Evolutionary conservation across 2,113 vertebrate genomes (phyloP), one percentile per base, ranked within the genome.

Genomic region (Sylvicapra grimmia): DNA sequence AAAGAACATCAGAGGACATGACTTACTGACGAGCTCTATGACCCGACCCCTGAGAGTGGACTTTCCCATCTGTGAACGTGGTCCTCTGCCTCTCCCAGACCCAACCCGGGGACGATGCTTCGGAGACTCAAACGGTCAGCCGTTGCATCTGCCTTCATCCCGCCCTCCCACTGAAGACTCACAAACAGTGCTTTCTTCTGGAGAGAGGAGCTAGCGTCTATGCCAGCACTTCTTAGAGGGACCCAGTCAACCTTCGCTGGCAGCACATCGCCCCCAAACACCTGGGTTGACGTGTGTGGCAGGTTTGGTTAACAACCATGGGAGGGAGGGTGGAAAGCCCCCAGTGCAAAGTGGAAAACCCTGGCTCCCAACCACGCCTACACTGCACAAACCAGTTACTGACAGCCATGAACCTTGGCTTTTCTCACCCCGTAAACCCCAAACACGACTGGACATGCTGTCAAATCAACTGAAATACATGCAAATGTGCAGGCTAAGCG

Each of bases 81-180:
- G 36, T 40, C 8, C 7, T 29, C 1, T 15, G 1, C 0, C 12
- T 36, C 83, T 16, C 79, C 63, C 53, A 58, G 33, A 33, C 12
- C 44, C 40, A 84, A 1, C 29, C 16, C 0, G 0, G 44, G 29
- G 54, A 51, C 3, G 0, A 4, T 29, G 23, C 29, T 33, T 29
- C 8, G 0, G 53, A 90, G 86, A 84, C 86, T 86, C 49, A 53
- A 44, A 6, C 2, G 0, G 54, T n/a, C n/a, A 6, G 31, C 29
- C 3, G 0, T 4, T 5, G 19, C 40, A 23, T 49, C 27, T 86
- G 15, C 44, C 2, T 5, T 14, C 44, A 72, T 11, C 25, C 75
- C 58, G 65, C 31, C 54, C 29, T 51, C 8, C 58, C 14, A 31
- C 51, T 29, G 33, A 79, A 84, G 63, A 27, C 18, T 4, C 44